A percentile compares a stretch with the other conserved stretches of the same genome.
Evolutionary conservation across 64 coral and sea anemone genomes (phyloP).

Genomic region (Cladopsammia gracilis): DNA sequence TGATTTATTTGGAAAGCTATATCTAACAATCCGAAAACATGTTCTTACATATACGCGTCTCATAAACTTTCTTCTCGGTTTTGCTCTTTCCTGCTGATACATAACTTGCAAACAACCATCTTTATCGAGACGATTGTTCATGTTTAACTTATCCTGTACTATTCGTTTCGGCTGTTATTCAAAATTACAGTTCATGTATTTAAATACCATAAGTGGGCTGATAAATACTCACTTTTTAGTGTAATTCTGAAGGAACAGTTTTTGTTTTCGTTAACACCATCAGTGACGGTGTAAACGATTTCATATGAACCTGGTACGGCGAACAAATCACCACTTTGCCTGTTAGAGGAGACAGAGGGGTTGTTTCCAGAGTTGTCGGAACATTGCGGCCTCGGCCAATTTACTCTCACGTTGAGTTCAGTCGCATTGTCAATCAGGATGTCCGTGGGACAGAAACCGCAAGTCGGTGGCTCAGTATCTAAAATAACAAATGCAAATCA

Average conservation of each 20-base stretch:
- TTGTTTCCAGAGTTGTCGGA: constrained; percentile 55
- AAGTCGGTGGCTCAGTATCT: constrained; percentile 67
- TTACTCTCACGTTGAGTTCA: not conserved
- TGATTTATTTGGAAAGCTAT: too few relatives aligned
- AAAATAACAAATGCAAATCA: not conserved
- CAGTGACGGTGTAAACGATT: not conserved
- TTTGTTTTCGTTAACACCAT: not conserved
- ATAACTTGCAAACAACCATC: too few relatives aligned
- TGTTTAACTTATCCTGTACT: too few relatives aligned
- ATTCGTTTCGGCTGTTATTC: too few relatives aligned
- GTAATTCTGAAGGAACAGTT: constrained; percentile 55
- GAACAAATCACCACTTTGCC: not conserved
- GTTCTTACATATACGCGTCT: too few relatives aligned
- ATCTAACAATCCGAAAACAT: too few relatives aligned
- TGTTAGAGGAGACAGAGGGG: not conserved
- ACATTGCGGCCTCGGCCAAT: constrained; percentile 46
- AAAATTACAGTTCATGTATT: too few relatives aligned
- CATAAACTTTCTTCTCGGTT: too few relatives aligned
- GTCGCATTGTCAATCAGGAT: not conserved
- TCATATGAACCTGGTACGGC: not conserved
- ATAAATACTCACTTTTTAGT: constrained; percentile 45
- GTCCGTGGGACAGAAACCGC: constrained; percentile 28
- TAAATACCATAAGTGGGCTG: not conserved
- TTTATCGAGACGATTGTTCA: too few relatives aligned
- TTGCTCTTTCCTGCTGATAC: too few relatives aligned